Evolutionary conservation across 2,888 invertebrate species (phyloP), one percentile per base, ranked within the genome.

Genomic region (Linnaemya tessellans): DNA sequence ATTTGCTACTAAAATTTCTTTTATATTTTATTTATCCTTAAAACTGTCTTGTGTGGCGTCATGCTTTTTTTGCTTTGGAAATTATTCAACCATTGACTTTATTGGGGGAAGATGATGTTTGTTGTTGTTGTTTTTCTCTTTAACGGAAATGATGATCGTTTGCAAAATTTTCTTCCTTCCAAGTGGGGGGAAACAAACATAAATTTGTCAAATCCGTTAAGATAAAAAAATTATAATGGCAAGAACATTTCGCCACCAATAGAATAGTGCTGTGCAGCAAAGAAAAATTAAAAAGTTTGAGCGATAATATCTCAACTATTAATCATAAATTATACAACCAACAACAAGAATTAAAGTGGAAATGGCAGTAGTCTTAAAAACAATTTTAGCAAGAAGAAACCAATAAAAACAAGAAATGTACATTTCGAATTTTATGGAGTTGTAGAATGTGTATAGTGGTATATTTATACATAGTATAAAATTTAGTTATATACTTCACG

Each of bases 131-230:
- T 77, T 78, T 88, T 84, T 88, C 80, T 88, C 88, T 87, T 81
- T 18, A 87, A 84, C 90, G 91, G 91, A 91, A 90, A 89, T 88
- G 90, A 89, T 89, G 91, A 91, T 91, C 91, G 89, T 89, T 88
- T 87, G 88, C 68, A 84, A 82, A 84, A 79, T 80, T 79, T 84
- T 54, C 60, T 75, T 70, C 68, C 54, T 65, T 67, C 58, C 30
- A 82, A 41, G 62, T 70, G 74, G 75, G 56, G 56, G 88, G 89
- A 91, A 90, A 87, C 74, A 87, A 88, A 89, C 89, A 90, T 90
- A 91, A 91, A 90, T 91, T 91, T 91, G 90, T 91, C 90, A 91
- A 86, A 80, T 80, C 68, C 82, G 74, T 80, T 85, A 80, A 82
- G 79, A 85, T 82, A 80, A 80, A 67, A 46, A 41, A 13, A 41